These are phyloP conservation scores for Hemitrygon akajei DNA, from an alignment of 2,797 vertebrate species.

Conservation along the genomic window DNA sequence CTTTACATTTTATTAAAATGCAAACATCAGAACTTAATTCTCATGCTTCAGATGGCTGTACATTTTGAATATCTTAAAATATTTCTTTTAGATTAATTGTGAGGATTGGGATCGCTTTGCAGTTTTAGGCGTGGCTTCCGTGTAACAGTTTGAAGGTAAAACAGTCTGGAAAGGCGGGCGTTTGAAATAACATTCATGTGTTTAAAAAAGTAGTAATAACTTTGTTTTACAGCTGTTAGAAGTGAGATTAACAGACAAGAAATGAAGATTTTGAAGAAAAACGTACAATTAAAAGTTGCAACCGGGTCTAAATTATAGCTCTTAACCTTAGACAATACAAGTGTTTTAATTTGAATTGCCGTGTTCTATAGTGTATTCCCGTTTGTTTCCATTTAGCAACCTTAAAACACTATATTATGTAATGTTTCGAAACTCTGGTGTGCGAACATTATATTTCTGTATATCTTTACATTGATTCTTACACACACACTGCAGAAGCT, in stretches of 20 bases:
- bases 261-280: not conserved
- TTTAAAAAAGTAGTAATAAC: not conserved
- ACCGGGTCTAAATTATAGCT: not conserved
- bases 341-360: not conserved
- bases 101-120: not conserved
- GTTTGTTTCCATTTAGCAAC: no score
- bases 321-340: not conserved
- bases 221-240: not conserved
- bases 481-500: not conserved
- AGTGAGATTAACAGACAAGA: not conserved
- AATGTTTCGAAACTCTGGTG: not conserved
- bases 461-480: not conserved
- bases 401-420: not conserved
- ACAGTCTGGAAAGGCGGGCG: no score
- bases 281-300: not conserved
- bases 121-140: not conserved
- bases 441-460: no score
- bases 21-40: not conserved
- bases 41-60: not conserved
- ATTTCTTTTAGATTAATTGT: not conserved
- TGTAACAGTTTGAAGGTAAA: not conserved
- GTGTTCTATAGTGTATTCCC: not conserved
- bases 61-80: not conserved
- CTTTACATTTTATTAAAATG: not conserved
- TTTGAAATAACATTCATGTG: not conserved